Evolutionary conservation across 2,797 vertebrate species (phyloP), one percentile per base, ranked within the genome.

Genomic region (Pterois miles): DNA sequence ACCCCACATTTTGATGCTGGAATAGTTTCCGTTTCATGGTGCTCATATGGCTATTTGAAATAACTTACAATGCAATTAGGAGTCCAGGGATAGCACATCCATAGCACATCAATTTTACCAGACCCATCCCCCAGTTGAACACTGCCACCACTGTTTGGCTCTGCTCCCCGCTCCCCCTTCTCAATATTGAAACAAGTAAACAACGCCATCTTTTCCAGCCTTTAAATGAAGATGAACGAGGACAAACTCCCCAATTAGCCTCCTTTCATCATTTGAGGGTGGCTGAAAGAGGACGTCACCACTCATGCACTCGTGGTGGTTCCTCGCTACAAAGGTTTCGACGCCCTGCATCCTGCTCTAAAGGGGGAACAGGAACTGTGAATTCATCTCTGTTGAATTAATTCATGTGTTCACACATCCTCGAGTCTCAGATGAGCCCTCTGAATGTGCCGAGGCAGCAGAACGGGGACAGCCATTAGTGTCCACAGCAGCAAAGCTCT

Each of bases 391-490:
- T 82, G 71, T 69, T 74, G 71, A 85, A 84, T 90, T 87, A 91
- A 89, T 92, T 90, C 87, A 92, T 31, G 60, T 84, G 82, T 90
- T 88, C 88, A 88, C 87, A 88, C 86, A 82, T 69, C 72, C 81
- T 72, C 52, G 11, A 70, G 90, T 92, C 93, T 94, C 91, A 69
- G 85, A 92, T 88, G 92, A 92, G 85, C 67, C 74, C 14, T 56
- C 58, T 63, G 78, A 94, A 95, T 90, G 88, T 95, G 94, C 93
- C 29, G 89, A 91, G 88, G 83, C 89, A 93, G 95, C 95, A 95
- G 83, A 93, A 92, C 20, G 11, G 86, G 86, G 83, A 91, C 84
- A 22, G 69, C 87, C 93, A 93, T 93, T 94, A 93, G 83, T 82
- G 90, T 93, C 91, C 87, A 76, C 82, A 85, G 86, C 74, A 50